Evolutionary conservation across 1,140 invertebrate genomes (phyloP).

Genomic region (Lasioglossum albipes): DNA sequence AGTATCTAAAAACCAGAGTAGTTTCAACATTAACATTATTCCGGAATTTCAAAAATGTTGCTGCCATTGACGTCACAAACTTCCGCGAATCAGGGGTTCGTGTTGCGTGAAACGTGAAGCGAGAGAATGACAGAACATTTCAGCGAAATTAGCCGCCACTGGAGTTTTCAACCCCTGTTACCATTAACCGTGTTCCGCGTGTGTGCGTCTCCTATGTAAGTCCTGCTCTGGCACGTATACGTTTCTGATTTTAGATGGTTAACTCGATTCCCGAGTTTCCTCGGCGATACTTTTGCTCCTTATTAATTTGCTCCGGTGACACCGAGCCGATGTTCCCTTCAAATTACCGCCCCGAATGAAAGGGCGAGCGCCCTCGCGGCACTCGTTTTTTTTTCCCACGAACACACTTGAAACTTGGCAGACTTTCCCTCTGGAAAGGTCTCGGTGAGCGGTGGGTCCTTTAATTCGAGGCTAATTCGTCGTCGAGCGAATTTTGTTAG

Average conservation of each 20-base stretch:
- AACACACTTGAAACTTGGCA: conserved; percentile 3
- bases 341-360: not conserved
- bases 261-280: not conserved
- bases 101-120: too few species aligned
- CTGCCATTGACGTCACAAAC: too few species aligned
- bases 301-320: not conserved
- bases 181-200: too few species aligned
- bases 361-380: not conserved
- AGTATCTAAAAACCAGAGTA: too few species aligned
- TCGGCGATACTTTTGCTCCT: not conserved
- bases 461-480: conserved; percentile 8
- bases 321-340: not conserved
- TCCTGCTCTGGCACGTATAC: not conserved
- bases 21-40: too few species aligned
- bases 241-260: not conserved
- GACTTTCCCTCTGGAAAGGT: not conserved
- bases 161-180: too few species aligned
- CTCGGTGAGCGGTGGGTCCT: not conserved
- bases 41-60: too few species aligned
- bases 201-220: not conserved
- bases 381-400: not conserved
- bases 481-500: conserved; percentile 9
- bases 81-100: too few species aligned
- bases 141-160: too few species aligned
- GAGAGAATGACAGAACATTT: too few species aligned